A percentile compares a stretch with the other conserved stretches of the same genome.
These are phyloP conservation scores for Vanacampus margaritifer DNA, from an alignment of 2,113 vertebrate genomes.

Conservation along the genomic window DNA sequence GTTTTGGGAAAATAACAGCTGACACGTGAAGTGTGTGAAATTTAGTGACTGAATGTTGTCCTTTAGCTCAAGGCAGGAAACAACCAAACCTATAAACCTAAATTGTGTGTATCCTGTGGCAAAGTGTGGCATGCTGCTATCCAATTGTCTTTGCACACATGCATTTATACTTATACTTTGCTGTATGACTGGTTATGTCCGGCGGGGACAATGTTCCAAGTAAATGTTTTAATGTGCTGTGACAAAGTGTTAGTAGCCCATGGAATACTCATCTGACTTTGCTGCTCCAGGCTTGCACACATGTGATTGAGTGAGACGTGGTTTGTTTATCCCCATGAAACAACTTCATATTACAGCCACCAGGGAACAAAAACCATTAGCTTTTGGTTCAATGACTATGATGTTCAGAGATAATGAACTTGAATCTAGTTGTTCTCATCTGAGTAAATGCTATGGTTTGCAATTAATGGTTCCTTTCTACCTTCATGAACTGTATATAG, in stretches of 20 bases:
- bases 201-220: conserved; percentile 8
- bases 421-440: background rate
- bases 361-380: background rate
- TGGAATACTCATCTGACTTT: background rate
- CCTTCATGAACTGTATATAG: background rate
- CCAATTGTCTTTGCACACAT: background rate
- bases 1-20: background rate
- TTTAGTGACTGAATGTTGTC: background rate
- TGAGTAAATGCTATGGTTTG: conserved; percentile 3
- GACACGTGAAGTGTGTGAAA: background rate
- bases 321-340: conserved; percentile 4
- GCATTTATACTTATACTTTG: conserved; percentile 3
- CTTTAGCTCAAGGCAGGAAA: background rate
- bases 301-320: conserved; percentile 3
- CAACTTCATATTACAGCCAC: conserved; percentile 6
- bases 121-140: background rate
- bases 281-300: conserved; percentile 10
- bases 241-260: conserved; percentile 18
- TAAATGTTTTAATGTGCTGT: conserved; percentile 26
- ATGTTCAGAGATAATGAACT: conserved; percentile 6
- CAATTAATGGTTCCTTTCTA: background rate
- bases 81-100: background rate
- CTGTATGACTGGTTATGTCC: background rate
- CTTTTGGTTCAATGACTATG: conserved; percentile 3
- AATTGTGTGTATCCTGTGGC: background rate